phyloP scores from a whole-genome alignment of 2,797 vertebrate species.

The Percopsis omiscomaycus region DNA sequence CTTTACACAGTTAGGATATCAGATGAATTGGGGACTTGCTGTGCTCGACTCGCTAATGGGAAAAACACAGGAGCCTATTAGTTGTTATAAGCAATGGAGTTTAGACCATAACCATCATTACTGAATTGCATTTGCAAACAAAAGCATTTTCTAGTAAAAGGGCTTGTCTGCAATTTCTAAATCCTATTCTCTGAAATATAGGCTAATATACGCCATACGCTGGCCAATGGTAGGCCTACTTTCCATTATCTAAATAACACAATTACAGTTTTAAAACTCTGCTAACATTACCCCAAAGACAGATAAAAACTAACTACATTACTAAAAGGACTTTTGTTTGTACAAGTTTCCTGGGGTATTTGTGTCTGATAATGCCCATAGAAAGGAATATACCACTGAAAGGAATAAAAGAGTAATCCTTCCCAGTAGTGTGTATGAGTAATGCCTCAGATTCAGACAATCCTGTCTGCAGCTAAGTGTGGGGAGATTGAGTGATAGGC shows the following conservation, averaged over 20 bases:
- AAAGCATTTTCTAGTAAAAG: constrained; percentile 33
- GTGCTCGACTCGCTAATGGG: constrained; percentile 60
- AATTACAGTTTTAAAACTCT: background rate
- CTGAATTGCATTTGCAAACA: constrained; percentile 46
- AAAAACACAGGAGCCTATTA: constrained; percentile 56
- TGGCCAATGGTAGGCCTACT: no score
- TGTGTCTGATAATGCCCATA: constrained; percentile 28
- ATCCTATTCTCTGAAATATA: no score
- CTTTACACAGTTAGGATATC: constrained; percentile 70
- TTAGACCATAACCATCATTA: constrained; percentile 44
- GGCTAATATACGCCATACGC: no score
- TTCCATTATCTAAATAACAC: no score
- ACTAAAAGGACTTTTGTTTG: constrained; percentile 31
- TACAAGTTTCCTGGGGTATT: constrained; percentile 14
- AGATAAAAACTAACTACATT: constrained; percentile 1
- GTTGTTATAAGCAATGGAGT: constrained; percentile 42
- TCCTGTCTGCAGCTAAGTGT: constrained; percentile 45
- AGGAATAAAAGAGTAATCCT: constrained; percentile 23
- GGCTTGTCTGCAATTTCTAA: constrained; percentile 34
- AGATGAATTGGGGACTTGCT: constrained; percentile 43
- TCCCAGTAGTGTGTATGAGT: constrained; percentile 56
- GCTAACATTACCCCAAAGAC: background rate
- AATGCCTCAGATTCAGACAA: constrained; percentile 50
- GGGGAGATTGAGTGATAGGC: constrained; percentile 50
- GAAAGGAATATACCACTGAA: constrained; percentile 20